A percentile compares a stretch with the other conserved stretches of the same genome.
phyloP scores from a whole-genome alignment of 2,113 vertebrate species.

The Glaucidium brasilianum region DNA sequence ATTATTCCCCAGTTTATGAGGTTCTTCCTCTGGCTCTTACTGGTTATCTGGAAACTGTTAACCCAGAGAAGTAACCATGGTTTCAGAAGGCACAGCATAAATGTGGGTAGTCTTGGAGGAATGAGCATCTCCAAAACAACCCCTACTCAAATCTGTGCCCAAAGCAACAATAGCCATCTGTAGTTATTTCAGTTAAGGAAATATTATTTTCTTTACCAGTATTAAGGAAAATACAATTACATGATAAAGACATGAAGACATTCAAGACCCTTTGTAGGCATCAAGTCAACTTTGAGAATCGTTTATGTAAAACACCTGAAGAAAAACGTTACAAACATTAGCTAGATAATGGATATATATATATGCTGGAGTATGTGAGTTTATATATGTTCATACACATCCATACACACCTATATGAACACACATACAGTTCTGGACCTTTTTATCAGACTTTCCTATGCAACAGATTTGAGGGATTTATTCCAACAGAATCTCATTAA shows the following conservation, averaged over 20 bases:
- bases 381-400: accelerated
- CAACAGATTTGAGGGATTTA: neutral
- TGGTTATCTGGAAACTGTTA: neutral
- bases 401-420: neutral
- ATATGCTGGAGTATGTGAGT: neutral
- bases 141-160: neutral
- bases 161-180: neutral
- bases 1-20: neutral
- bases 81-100: neutral
- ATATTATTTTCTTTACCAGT: neutral
- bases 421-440: neutral
- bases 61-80: neutral
- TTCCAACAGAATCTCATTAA: neutral
- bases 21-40: neutral
- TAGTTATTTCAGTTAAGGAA: neutral
- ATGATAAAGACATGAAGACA: neutral
- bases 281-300: neutral
- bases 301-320: neutral
- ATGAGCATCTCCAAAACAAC: neutral
- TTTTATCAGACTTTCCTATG: neutral
- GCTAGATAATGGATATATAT: neutral
- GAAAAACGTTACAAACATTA: neutral
- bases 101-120: neutral
- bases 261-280: neutral
- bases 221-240: neutral